Percentiles rank a stretch among this genome's conserved stretches.
Conservation (phyloP, 1,140 invertebrate species). For the Antheraea pernyi region DNA sequence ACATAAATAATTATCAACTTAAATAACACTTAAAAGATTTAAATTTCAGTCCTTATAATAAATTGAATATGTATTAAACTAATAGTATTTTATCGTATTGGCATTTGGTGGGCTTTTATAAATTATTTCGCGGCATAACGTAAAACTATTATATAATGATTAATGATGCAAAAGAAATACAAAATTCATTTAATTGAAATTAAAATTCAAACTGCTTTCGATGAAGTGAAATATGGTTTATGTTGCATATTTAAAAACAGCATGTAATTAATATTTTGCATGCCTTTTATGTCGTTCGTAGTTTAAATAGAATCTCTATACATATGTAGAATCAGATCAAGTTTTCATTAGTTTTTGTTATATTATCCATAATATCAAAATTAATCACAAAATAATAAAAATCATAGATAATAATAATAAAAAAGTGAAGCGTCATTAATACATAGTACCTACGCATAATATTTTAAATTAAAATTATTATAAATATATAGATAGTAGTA, state of each 20-base stretch:
- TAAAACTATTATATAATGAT: background rate
- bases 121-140: background rate
- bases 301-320: background rate
- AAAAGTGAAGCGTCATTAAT: too few relatives aligned
- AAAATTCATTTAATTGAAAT: too few relatives aligned
- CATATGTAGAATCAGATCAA: background rate
- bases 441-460: too few relatives aligned
- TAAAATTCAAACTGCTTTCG: too few relatives aligned
- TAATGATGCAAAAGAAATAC: background rate
- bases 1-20: background rate
- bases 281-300: too few relatives aligned
- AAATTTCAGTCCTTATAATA: background rate
- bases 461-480: too few relatives aligned
- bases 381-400: background rate
- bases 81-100: background rate
- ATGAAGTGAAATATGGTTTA: too few relatives aligned
- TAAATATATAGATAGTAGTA: too few relatives aligned
- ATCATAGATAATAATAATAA: background rate
- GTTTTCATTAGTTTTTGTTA: background rate
- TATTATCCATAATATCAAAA: background rate
- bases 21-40: conserved; percentile 2
- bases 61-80: background rate
- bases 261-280: background rate
- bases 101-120: background rate
- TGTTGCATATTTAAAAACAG: background rate